Base-by-base conservation (phyloP, 2,888 invertebrate species). In the Temnothorax ravouxi region DNA sequence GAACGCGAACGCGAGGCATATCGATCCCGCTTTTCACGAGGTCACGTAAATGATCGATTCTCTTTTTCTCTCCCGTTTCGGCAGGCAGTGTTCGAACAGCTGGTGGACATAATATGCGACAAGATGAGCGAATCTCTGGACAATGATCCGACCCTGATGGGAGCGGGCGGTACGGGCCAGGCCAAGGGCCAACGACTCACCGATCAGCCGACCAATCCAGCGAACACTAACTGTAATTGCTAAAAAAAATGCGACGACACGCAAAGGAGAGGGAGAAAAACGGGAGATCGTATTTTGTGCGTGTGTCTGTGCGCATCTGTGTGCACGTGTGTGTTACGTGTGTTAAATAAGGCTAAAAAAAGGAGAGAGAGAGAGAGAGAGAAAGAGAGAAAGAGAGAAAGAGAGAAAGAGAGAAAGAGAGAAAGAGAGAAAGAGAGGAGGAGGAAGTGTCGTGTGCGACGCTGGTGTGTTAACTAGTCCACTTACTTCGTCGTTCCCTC, bases 21-120 rank as follows among this genome's bases (percentile, higher is more conserved):
- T 77, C 77, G 77, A 77, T 77, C 41, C 41, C 69, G 54, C 11
- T 21, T 54, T n/a, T 77, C 77, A 41, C 77, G 77, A 77, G 44
- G 77, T 69, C 77, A 77, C 54, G 21, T 69, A 29, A 54, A 67
- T 80, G 77, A 77, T 80, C 66, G 52, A 72, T 71, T 56, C 21
- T 77, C 15, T 76, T 34, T 72, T 6, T 64, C 21, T 62, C 34
- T 64, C 47, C 61, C 18, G 6, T 59, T 75, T 82, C 41, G 15
- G 11, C 95, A 98, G 98, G 97, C 98, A 93, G 99, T 99, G 79
- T 99, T 99, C 95, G 99, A 99, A 95, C 97, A 99, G 92, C 96
- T 99, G 95, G 99, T 99, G 90, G 99, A 99, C 95, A 99, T 99
- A 94, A 99, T 99, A 93, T 99, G 99, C 96, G 99, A 99, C 96